Evolutionary conservation across 2,797 vertebrate species (phyloP), one percentile per base, ranked within the genome.

Genomic region (Acanthopagrus latus): DNA sequence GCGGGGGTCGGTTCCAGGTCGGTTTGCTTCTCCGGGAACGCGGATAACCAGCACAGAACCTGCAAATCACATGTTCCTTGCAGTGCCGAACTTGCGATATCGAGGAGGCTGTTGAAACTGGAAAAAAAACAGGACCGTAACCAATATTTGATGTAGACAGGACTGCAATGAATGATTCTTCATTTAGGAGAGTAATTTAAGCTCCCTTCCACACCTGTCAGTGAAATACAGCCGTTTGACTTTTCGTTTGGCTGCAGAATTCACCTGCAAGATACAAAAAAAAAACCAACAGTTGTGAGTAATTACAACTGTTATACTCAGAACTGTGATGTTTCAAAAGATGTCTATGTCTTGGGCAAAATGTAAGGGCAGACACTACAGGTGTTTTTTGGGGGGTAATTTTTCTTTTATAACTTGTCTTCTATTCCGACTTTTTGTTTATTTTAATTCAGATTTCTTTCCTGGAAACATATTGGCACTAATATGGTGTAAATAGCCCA

Each of bases 191-290:
- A 55, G 21, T 0, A 13, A 62, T 9, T 21, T 33, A 3, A 25
- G 71, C 12, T 38, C 57, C 16, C 9, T 41, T 9, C 27, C 0
- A 1, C 46, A 64, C 86, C 78, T 87, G 48, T 74, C 29, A 43
- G 66, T 84, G 46, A 87, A 79, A 76, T 82, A 60, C 8, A 90
- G 82, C 64, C 60, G 75, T 62, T 70, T 87, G 8, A 6, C 14
- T 59, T 80, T 81, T 7, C 0, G n/a, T 55, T 84, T 83, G n/a
- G 23, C 18, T 1, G 0, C 1, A 11, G 68, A 62, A 4, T 52
- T 74, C 0, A 0, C 27, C 84, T 88, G 63, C 20, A 71, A 74
- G 17, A 69, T 1, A 57, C 8, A n/a, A 66, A 55, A 65, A 68
- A n/a, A 63, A 59, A 65, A 33, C 68, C 7, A 50, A 16, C 43